Base-by-base conservation (phyloP, 1,140 invertebrate genomes). In the Cotesia chilonis region DNA sequence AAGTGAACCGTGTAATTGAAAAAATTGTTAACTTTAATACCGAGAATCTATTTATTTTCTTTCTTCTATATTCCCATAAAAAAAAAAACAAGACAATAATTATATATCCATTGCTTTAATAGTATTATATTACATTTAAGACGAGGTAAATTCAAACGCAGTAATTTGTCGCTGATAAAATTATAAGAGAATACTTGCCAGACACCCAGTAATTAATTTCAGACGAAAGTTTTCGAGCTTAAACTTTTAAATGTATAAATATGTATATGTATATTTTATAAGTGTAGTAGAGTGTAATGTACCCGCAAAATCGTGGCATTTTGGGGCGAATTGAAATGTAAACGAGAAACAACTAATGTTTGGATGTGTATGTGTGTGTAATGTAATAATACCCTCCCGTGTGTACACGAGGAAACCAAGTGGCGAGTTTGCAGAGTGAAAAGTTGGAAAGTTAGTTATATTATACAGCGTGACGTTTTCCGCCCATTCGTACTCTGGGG, bases 371-470 rank as follows among this genome's bases (percentile, higher is more conserved):
- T 51, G 20, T 68, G 38, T 55, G 28, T 37, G 17, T 59, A 20
- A 52, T 20, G 38, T 14, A 35, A 51, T 51, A 54, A 63, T 52
- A 59, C 28, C 52, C 35, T 36, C n/a, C 54, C 20, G 36, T 72
- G 28, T 66, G 54, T 37, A 59, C 61, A 61, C 64, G 4, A 28
- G 17, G 17, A 51, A 47, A 38, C 41, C 64, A 68, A 74, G 73
- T 71, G 64, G 38, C 41, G 60, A 70, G 65, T 74, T 68, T 71
- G 57, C 52, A 60, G 47, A 74, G 74, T 68, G 66, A 75, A 75
- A 75, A 75, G 74, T 75, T 75, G 64, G 20, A 75, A 72, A 72
- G 67, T 75, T 71, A 7, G 59, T 70, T 74, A 70, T 35, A 61
- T 70, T 74, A 70, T 35, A 61, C 54, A 64, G 10, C 17, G 63